Evolutionary conservation across 2,113 vertebrate genomes (phyloP).

Genomic region (Cephalopterus ornatus): DNA sequence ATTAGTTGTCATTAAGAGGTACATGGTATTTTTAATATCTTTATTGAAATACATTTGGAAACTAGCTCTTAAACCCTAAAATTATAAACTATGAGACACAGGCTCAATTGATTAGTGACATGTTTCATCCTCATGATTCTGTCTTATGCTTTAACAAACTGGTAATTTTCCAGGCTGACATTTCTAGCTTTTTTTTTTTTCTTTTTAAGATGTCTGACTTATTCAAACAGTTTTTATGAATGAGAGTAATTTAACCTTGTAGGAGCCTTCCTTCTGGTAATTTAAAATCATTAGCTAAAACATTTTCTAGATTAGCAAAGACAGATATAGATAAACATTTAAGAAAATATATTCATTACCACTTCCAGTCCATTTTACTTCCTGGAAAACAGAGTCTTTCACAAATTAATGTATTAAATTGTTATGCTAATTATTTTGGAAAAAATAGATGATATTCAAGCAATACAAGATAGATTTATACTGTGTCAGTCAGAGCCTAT

Average conservation of each 20-base stretch:
- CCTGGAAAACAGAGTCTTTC: neutral
- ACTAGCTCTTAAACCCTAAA: neutral
- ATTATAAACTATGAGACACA: neutral
- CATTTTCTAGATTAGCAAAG: neutral
- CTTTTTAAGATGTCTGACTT: neutral
- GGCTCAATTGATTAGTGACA: neutral
- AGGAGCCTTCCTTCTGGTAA: neutral
- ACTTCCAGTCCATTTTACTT: neutral
- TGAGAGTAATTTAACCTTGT: neutral
- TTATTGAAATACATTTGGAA: neutral
- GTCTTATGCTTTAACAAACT: neutral
- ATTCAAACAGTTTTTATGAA: neutral
- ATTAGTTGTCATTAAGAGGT: neutral
- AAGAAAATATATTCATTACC: neutral
- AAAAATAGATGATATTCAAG: accelerated
- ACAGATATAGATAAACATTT: neutral
- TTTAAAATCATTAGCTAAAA: neutral
- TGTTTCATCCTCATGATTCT: neutral
- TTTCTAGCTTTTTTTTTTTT: neutral
- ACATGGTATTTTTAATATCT: neutral
- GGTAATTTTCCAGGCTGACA: neutral
- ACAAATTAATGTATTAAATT: neutral
- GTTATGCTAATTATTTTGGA: neutral
- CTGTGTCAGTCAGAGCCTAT: neutral
- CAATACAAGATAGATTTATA: neutral